Evolutionary conservation across 2,113 vertebrate species (phyloP), one percentile per base, ranked within the genome.

Genomic region (Ciconia boyciana): DNA sequence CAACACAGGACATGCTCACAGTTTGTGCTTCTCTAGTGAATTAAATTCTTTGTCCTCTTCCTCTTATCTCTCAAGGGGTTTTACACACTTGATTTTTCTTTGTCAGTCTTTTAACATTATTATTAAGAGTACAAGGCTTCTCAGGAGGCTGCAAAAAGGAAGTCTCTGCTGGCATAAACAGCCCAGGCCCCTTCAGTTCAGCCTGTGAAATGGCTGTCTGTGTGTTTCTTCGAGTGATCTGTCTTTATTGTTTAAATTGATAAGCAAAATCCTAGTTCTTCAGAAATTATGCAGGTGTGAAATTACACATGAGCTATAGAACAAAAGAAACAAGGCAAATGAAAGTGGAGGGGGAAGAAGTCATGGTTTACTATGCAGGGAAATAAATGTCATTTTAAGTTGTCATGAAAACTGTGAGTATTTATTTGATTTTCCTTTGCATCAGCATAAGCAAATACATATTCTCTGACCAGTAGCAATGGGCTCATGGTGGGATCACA

Each of bases 291-390:
- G 18, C 62, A 77, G 70, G 78, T 95, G 44, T 96, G 83, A 87
- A 94, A 91, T 92, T 83, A 94, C 92, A 36, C 85, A 52, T 85
- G 68, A 83, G 46, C 19, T 89, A 49, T 16, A 29, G 87, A 95
- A 88, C 36, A 96, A 94, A 84, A 65, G 49, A 87, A 89, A 79
- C 11, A 58, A 78, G 14, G 18, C 26, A 93, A 92, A 93, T 66
- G 76, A 70, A 80, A 79, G 68, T 34, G 52, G 19, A 77, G 11
- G 28, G 5, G 18, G 28, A 46, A 75, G 34, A 68, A 84, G 15
- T 2, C 74, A 7, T 46, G 24, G 26, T 84, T 84, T 71, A 52
- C 20, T 66, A 24, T 72, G 18, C 66, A 77, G 43, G 43, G 32
- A 87, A 94, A 93, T 77, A 91, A 91, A 77, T 46, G 34, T 2